A percentile compares a stretch with the other conserved stretches of the same genome.
These are phyloP conservation scores for Ophion ellenae DNA, from an alignment of 2,888 invertebrate species.

Conservation along the genomic window DNA sequence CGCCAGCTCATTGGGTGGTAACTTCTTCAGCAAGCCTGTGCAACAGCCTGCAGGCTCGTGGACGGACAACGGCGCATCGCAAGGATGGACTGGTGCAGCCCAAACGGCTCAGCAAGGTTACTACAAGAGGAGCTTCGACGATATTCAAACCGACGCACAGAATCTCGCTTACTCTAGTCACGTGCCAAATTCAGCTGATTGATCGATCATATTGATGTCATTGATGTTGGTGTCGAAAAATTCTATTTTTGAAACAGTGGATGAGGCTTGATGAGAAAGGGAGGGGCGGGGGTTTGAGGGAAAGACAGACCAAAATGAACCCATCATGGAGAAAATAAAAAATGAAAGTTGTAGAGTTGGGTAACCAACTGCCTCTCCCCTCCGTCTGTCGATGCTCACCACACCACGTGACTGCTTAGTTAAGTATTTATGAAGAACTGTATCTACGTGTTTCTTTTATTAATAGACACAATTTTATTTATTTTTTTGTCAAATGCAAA, in stretches of 20 bases:
- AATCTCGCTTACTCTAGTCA: slow-evolving; percentile 90
- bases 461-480: not conserved
- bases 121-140: slow-evolving; percentile 84
- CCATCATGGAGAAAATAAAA: not conserved
- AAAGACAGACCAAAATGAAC: not conserved
- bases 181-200: slow-evolving; percentile 78
- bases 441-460: slow-evolving; percentile 58
- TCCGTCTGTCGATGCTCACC: slow-evolving; percentile 37
- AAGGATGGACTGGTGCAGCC: slow-evolving; percentile 78
- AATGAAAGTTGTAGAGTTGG: slow-evolving; percentile 33
- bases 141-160: slow-evolving; percentile 87
- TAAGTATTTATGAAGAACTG: slow-evolving; percentile 66
- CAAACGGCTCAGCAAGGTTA: slow-evolving; percentile 77
- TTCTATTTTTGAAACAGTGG: slow-evolving; percentile 29
- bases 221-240: not conserved
- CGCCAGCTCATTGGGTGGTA: slow-evolving; percentile 70
- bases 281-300: slow-evolving; percentile 13
- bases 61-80: slow-evolving; percentile 73
- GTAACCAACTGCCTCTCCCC: slow-evolving; percentile 38
- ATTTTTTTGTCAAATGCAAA: slow-evolving; percentile 3
- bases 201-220: slow-evolving; percentile 22
- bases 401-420: slow-evolving; percentile 62
- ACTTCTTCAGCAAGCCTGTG: slow-evolving; percentile 77
- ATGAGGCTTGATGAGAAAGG: slow-evolving; percentile 31
- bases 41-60: slow-evolving; percentile 69